phyloP scores from a whole-genome alignment of 2,888 invertebrate species.

The Hyalella azteca region DNA sequence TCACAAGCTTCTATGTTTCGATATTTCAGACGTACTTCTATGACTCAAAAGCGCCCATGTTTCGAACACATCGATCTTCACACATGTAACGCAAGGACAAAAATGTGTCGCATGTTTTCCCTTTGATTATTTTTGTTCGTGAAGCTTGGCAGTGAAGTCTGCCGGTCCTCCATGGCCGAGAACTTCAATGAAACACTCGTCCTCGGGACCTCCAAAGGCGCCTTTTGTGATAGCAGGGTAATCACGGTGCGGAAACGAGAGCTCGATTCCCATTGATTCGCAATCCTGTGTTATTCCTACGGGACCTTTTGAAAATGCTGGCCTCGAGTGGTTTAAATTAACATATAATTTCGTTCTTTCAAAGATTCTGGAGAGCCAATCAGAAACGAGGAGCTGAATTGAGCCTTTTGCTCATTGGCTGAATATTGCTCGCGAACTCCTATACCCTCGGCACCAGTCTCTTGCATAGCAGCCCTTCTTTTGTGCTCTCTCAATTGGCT shows the following conservation, averaged over 20 bases:
- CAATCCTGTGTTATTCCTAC: constrained; percentile 28
- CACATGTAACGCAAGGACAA: no score
- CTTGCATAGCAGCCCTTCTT: constrained; percentile 22
- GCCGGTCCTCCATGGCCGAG: neutral
- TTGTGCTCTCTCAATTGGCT: constrained; percentile 19
- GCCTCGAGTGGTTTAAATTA: constrained; percentile 34
- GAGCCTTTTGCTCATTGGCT: constrained; percentile 29
- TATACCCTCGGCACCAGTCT: neutral
- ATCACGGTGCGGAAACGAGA: constrained; percentile 32
- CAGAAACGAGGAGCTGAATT: constrained; percentile 27
- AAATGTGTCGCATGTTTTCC: no score
- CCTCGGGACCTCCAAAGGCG: constrained; percentile 11
- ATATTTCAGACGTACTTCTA: no score
- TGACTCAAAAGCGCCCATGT: no score
- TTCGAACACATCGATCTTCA: no score
- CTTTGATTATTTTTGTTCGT: no score
- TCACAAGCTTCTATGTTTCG: no score
- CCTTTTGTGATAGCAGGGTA: constrained; percentile 22
- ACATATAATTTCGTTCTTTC: constrained; percentile 36
- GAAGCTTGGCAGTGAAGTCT: neutral
- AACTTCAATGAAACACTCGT: constrained; percentile 32
- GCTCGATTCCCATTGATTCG: constrained; percentile 24
- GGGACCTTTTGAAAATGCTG: constrained; percentile 25
- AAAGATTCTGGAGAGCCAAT: constrained; percentile 35
- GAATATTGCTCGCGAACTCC: constrained; percentile 3